Evolutionary conservation across 2,113 vertebrate species (phyloP), one percentile per base, ranked within the genome.

Genomic region (Raja brachyura): DNA sequence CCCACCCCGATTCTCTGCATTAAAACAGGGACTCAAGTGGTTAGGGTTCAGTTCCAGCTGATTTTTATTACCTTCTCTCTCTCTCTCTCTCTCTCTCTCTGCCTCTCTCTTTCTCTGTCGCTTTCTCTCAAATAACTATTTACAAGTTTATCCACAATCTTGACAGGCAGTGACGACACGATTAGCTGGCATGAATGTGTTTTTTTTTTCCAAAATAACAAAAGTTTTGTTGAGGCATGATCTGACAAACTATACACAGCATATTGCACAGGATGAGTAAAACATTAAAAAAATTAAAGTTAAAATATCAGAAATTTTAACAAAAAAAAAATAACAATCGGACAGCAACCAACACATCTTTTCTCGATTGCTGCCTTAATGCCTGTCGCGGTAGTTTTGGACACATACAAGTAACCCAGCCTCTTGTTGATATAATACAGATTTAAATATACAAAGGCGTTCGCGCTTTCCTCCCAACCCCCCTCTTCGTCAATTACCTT

Each of bases 61-160:
- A 99, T 98, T 99, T 48, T 99, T 99, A 99, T 99, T 99, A 98
- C 98, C 98, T 99, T 98, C 97, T 97, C n/a, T n/a, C n/a, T n/a
- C n/a, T n/a, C n/a, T 96, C 83, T 73, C 66, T 48, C 97, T 96
- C 63, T 66, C 2, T 5, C 68, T 70, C 68, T 99, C 99, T 98
- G 98, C 98, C 98, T 98, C 97, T 96, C 63, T 66, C 63, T 66
- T 14, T 66, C 63, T 99, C 99, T 98, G 98, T 98, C 98, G 98
- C 70, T 73, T 73, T 20, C 70, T 73, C 70, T 73, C 70, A 22
- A 73, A 94, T 98, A 97, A 97, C 98, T 99, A 98, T 99, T 98
- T 99, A 99, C 98, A 99, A 97, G 97, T 97, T 98, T 98, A 99
- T 98, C 97, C 98, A 99, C 98, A 99, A 98, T 99, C 98, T 48